Percentiles rank a stretch among this genome's conserved stretches.
phyloP scores from a whole-genome alignment of 2,888 invertebrate genomes.

The Drosophila rubida region DNA sequence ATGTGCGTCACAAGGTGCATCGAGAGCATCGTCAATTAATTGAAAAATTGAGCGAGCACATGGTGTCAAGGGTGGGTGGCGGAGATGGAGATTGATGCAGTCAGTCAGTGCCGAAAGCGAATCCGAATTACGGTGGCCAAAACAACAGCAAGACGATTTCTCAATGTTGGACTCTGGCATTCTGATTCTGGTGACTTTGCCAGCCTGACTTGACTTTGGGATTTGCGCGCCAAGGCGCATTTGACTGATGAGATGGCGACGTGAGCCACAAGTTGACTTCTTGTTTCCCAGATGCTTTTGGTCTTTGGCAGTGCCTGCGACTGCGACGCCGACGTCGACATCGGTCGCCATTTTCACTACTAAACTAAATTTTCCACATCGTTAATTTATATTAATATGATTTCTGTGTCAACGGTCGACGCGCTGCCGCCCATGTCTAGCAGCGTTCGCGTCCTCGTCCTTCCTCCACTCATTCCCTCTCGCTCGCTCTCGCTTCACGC shows the following conservation, averaged over 20 bases:
- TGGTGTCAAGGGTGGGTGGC: slow-evolving; percentile 18
- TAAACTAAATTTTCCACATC: slow-evolving; percentile 85
- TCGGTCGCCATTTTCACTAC: slow-evolving; percentile 79
- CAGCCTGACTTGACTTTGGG: slow-evolving; percentile 46
- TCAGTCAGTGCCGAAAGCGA: slow-evolving; percentile 35
- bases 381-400: slow-evolving; percentile 85
- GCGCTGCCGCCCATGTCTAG: slow-evolving; percentile 56
- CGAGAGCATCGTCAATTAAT: slow-evolving; percentile 62
- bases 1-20: slow-evolving; percentile 36
- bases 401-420: slow-evolving; percentile 81
- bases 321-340: neutral
- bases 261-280: slow-evolving; percentile 65
- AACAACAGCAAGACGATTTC: slow-evolving; percentile 66
- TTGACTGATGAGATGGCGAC: slow-evolving; percentile 75
- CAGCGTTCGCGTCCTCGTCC: slow-evolving; percentile 22
- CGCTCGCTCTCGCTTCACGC: slow-evolving; percentile 3
- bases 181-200: no score
- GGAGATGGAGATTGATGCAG: slow-evolving; percentile 68
- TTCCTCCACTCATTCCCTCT: neutral
- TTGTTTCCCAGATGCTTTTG: slow-evolving; percentile 26
- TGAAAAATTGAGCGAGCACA: slow-evolving; percentile 42
- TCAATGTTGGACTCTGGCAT: slow-evolving; percentile 41
- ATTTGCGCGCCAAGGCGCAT: slow-evolving; percentile 68
- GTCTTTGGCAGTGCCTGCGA: slow-evolving; percentile 34
- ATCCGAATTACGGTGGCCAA: slow-evolving; percentile 39